Evolutionary conservation across 2,888 invertebrate genomes (phyloP).

Genomic region (Drosophila vallismaia): DNA sequence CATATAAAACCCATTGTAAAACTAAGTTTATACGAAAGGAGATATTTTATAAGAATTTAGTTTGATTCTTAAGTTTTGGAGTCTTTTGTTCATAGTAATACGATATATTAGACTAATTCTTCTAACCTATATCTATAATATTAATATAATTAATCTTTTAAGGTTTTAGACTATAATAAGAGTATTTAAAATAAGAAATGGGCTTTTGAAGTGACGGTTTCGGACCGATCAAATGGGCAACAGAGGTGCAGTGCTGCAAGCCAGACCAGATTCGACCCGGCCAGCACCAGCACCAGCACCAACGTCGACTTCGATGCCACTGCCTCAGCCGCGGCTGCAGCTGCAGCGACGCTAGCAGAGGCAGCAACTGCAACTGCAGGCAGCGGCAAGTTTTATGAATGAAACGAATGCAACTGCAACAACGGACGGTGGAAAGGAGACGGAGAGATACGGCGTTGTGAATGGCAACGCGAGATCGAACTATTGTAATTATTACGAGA

Average conservation of each 20-base stretch:
- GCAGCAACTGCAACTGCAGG: conserved; percentile 4
- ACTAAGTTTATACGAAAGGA: no score
- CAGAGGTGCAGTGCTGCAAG: conserved; percentile 14
- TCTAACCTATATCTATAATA: no score
- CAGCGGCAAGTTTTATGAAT: conserved; percentile 44
- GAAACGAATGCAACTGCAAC: conserved; percentile 34
- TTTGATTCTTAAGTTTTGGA: no score
- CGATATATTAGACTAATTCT: no score
- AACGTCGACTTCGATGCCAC: conserved; percentile 1
- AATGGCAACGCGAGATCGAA: conserved; percentile 67
- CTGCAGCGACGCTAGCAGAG: not conserved
- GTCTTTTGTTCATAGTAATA: no score
- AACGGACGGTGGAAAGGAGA: conserved; percentile 13
- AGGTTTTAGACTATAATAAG: not conserved
- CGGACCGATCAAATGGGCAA: conserved; percentile 43
- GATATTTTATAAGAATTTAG: no score
- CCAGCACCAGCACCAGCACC: conserved; percentile 9
- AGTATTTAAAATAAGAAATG: conserved; percentile 11
- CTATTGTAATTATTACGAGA: conserved; percentile 75
- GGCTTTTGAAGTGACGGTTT: conserved; percentile 23
- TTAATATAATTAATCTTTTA: no score
- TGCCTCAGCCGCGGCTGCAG: not conserved
- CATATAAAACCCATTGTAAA: no score
- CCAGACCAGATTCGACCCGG: conserved; percentile 34
- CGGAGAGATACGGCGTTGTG: conserved; percentile 41